Base-by-base conservation (phyloP, 1,140 invertebrate species). In the Apis cerana region DNA sequence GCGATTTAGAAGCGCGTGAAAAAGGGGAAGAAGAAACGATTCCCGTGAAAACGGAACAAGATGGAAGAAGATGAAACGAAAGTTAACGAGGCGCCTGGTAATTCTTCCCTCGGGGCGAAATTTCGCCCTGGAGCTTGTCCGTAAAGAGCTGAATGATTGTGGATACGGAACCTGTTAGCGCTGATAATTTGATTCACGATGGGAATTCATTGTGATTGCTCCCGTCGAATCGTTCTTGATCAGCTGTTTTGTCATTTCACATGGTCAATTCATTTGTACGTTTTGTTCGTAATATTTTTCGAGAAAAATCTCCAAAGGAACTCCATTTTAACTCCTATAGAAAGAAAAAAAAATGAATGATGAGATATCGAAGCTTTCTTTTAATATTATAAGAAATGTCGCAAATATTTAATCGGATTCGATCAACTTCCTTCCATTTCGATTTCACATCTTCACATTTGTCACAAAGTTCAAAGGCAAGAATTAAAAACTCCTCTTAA, bases 21-120 rank as follows among this genome's bases (percentile, higher is more conserved):
- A 84, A 72, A 27, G 59, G 48, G 64, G 33, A 56, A 19, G 71
- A 79, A 62, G 59, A 77, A 86, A 65, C 50, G 27, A n/a, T 69
- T 70, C 58, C 52, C 64, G 71, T 61, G 70, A 58, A 54, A 58
- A 62, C 33, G n/a, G 65, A 62, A 15, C 17, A 27, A n/a, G 27
- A 21, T 43, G 33, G 59, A 65, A 71, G 67, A 71, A 71, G 58
- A 71, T 43, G 64, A 77, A 75, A 65, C 43, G 67, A 70, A 79
- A 80, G 58, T 80, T 82, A 88, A 88, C 76, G 75, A 85, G 67
- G 27, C 65, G 61, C 80, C 67, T 52, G 67, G 52, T 70, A 81
- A 83, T 85, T 85, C 85, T 64, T 52, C 50, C 62, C 58, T 48
- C 61, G 43, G 74, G 68, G 48, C 70, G 54, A 77, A 77, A 65